Evolutionary conservation across 2,113 vertebrate genomes (phyloP).

Genomic region (Orientallactaga bullata): DNA sequence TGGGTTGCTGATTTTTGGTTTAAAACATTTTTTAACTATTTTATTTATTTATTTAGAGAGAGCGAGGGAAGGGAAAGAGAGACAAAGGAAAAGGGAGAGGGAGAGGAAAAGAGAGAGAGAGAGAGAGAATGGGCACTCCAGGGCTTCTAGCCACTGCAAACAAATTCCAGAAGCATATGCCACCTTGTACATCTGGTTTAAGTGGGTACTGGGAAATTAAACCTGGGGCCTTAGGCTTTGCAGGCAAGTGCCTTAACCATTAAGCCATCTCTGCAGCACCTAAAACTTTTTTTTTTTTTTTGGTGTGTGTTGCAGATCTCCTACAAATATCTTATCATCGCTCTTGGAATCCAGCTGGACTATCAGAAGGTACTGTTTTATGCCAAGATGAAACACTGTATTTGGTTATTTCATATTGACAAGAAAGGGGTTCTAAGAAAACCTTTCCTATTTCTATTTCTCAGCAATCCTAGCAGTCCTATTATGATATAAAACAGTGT

Average conservation of each 20-base stretch:
- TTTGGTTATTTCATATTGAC: slow-evolving; percentile 47
- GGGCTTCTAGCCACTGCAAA: no score
- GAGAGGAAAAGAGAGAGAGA: no score
- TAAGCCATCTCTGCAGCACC: no score
- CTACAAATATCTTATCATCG: slow-evolving; percentile 97
- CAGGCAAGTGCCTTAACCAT: no score
- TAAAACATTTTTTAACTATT: slow-evolving; percentile 69
- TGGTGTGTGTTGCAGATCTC: slow-evolving; percentile 89
- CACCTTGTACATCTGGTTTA: no score
- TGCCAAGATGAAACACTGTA: neutral
- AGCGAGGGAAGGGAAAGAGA: no score
- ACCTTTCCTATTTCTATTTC: slow-evolving; percentile 33
- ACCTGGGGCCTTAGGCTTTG: no score
- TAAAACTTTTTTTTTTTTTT: no score
- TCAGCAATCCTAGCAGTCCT: slow-evolving; percentile 35
- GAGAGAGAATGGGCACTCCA: no score
- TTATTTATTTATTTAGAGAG: neutral
- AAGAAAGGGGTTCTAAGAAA: slow-evolving; percentile 49
- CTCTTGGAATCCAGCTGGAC: slow-evolving; percentile 95
- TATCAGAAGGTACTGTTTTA: slow-evolving; percentile 93
- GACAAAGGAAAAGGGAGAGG: no score
- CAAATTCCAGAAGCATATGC: no score
- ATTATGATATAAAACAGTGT: slow-evolving; percentile 33
- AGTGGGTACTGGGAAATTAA: no score
- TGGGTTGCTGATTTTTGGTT: neutral